Conservation (phyloP, 1,140 invertebrate species). For the Pemphigus obesinymphae region DNA sequence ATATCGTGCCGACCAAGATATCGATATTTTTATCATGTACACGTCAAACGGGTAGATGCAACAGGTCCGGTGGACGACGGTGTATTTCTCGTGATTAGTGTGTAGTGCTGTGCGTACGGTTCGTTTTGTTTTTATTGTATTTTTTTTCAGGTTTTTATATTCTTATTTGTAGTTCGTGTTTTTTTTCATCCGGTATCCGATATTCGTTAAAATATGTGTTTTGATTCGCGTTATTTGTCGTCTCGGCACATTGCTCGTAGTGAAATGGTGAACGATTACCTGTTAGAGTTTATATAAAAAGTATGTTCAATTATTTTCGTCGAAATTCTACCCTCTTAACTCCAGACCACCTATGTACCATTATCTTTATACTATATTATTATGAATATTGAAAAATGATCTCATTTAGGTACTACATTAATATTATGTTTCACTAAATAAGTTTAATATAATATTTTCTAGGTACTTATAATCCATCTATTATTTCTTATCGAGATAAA, state of each 20-base stretch:
- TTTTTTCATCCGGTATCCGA: not conserved
- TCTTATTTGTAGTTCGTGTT: not conserved
- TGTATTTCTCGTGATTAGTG: not conserved
- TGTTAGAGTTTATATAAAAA: not conserved
- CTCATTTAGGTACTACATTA: no score
- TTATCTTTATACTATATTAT: no score
- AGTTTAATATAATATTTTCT: no score
- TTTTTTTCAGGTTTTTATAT: not conserved
- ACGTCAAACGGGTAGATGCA: slow-evolving; percentile 36
- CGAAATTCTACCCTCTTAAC: no score
- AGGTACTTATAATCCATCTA: no score
- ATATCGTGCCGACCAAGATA: not conserved
- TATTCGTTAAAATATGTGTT: not conserved
- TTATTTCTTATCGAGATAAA: no score
- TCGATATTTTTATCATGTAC: slow-evolving; percentile 38
- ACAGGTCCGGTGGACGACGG: not conserved
- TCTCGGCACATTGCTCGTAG: slow-evolving; percentile 9
- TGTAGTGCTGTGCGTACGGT: not conserved
- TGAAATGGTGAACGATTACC: slow-evolving; percentile 22
- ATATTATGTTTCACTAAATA: no score
- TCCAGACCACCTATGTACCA: no score
- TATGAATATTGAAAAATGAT: no score
- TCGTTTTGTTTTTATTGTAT: not conserved
- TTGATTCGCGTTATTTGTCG: slow-evolving; percentile 1
- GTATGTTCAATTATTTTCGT: not conserved